Base-by-base conservation (phyloP, 2,888 invertebrate species). In the Leptarthrus brevirostris region DNA sequence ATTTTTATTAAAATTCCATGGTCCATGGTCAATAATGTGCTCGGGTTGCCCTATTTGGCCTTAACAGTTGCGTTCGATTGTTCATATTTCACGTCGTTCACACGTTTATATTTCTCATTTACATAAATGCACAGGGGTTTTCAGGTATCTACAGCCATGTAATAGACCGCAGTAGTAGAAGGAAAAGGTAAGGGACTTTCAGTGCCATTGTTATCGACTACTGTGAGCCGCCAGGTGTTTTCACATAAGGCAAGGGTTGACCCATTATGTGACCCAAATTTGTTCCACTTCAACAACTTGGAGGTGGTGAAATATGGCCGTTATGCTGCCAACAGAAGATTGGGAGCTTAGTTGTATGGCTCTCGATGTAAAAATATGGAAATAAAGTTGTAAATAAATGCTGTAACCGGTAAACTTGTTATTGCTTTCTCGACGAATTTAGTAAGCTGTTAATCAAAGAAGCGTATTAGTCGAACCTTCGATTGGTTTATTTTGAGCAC, bases 201-300 rank as follows among this genome's bases (percentile, higher is more conserved):
- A 14, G 14, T 30, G 3, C 56, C 14, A 56, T 47, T 44, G 47
- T 24, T 44, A 64, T 1, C 8, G 64, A 20, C 5, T 10, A 44
- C 47, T 44, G 64, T 47, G 64, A 44, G 44, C 64, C 44, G 64
- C 64, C 64, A 64, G 64, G 64, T 64, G 64, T 24, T 64, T 64
- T 64, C 64, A 24, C 3, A 47, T 22, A 64, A 64, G 64, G 64
- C 1, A 64, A 64, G 64, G 64, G 64, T 64, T 64, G 47, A 64
- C 64, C 64, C 64, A 24, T 64, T 47, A 47, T 64, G 44, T 64
- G 64, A 47, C 44, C 64, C 64, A 47, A 64, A 64, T 64, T 64
- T 64, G 64, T 64, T 64, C 24, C 64, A 44, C 36, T 64, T 64
- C 44, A 47, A 64, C 40, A 44, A 14, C 36, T 54, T 40, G 49